These are phyloP conservation scores for Drosophila kanapiae DNA, from an alignment of 1,140 invertebrate genomes.

Conservation along the genomic window DNA sequence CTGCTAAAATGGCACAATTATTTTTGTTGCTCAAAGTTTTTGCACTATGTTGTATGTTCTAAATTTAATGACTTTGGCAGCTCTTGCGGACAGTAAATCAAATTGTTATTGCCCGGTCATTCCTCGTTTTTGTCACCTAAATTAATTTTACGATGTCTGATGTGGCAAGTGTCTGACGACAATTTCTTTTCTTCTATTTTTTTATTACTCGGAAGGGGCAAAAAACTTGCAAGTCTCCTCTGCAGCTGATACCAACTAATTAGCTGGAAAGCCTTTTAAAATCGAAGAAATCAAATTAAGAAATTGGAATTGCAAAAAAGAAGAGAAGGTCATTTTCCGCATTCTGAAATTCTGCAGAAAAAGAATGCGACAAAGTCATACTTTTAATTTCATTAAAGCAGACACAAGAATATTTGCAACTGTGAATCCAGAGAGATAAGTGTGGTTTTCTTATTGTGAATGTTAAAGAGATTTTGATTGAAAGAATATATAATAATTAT, in stretches of 20 bases:
- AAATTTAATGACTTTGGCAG: conserved; percentile 79
- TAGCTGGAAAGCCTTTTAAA: conserved; percentile 28
- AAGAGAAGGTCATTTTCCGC: neutral
- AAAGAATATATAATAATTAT: neutral
- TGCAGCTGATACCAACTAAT: conserved; percentile 24
- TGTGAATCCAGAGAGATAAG: conserved; percentile 1
- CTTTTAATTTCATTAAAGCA: conserved; percentile 47
- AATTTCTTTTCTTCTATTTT: neutral
- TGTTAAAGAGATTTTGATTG: neutral
- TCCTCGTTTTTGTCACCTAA: conserved; percentile 59
- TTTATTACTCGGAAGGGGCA: neutral
- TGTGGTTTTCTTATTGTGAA: neutral
- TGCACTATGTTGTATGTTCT: conserved; percentile 43
- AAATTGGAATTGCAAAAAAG: neutral
- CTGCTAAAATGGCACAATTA: conserved; percentile 67
- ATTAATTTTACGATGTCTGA: conserved; percentile 65
- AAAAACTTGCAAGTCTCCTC: conserved; percentile 21
- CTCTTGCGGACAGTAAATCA: conserved; percentile 62
- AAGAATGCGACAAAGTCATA: conserved; percentile 22
- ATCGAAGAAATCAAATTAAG: neutral
- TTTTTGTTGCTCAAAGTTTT: conserved; percentile 58
- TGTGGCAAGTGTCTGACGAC: conserved; percentile 48
- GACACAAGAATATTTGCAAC: conserved; percentile 12
- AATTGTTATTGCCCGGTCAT: conserved; percentile 58
- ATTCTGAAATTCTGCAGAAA: neutral